Evolutionary conservation across 2,797 vertebrate genomes (phyloP).

Genomic region (Rhincodon typus): DNA sequence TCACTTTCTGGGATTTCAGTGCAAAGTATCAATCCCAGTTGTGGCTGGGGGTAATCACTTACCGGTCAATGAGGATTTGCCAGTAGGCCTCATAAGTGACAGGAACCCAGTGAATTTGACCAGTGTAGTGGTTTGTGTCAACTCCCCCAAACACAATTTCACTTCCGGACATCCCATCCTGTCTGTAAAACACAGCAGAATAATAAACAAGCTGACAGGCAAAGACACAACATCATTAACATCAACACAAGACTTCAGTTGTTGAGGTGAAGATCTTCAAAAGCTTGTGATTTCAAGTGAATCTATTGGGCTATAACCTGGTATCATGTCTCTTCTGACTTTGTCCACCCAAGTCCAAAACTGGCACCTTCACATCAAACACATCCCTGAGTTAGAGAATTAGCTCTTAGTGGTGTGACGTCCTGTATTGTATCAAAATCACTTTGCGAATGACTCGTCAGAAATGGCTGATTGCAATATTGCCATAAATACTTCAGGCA

Average conservation of each 20-base stretch:
- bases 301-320: too few relatives aligned
- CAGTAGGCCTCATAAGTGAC: constrained; percentile 51
- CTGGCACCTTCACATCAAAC: too few relatives aligned
- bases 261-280: too few relatives aligned
- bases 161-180: constrained; percentile 42
- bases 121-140: constrained; percentile 42
- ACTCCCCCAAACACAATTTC: constrained; percentile 47
- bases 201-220: not conserved
- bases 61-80: constrained; percentile 58
- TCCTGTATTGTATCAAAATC: not conserved
- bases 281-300: too few relatives aligned
- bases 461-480: not conserved
- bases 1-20: not conserved
- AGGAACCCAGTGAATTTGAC: constrained; percentile 51
- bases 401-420: not conserved
- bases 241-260: too few relatives aligned
- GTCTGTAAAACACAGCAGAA: constrained; percentile 41
- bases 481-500: not conserved
- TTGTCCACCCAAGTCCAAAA: too few relatives aligned
- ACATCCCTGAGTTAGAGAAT: not conserved
- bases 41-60: not conserved
- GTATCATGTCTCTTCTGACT: too few relatives aligned
- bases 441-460: not conserved
- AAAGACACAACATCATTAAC: not conserved
- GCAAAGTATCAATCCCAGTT: not conserved